Percentiles rank a stretch among this genome's conserved stretches.
phyloP scores from a whole-genome alignment of 2,113 vertebrate genomes.

The Gallinago paraguaiae region DNA sequence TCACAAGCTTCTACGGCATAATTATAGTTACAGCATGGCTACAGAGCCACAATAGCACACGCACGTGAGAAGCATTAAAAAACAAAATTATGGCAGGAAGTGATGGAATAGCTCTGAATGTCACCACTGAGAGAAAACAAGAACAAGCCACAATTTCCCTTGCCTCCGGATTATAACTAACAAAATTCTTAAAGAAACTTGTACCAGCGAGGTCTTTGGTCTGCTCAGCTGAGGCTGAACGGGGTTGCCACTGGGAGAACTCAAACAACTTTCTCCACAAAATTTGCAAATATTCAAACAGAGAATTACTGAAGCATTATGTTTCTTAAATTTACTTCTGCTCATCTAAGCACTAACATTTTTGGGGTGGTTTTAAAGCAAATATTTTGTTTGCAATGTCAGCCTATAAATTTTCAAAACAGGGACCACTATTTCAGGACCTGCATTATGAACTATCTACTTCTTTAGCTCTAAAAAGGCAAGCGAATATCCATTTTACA shows the following conservation, averaged over 20 bases:
- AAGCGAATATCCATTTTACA: neutral
- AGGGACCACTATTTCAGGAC: neutral
- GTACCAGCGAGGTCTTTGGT: neutral
- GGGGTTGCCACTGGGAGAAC: neutral
- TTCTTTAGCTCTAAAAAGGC: neutral
- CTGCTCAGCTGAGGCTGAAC: neutral
- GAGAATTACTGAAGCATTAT: neutral
- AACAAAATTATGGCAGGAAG: neutral
- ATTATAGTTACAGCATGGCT: neutral
- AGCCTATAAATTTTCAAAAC: neutral
- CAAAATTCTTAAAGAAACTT: neutral
- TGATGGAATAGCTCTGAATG: neutral
- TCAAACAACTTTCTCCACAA: neutral
- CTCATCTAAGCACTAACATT: neutral
- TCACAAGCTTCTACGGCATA: constrained; percentile 16
- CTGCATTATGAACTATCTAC: neutral
- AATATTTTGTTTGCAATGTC: neutral
- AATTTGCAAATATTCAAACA: neutral
- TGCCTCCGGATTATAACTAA: neutral
- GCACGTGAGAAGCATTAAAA: neutral
- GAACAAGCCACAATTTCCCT: neutral
- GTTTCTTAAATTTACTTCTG: neutral
- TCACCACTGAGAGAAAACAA: neutral
- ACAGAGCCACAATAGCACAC: neutral
- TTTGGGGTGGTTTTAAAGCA: neutral